Evolutionary conservation across 2,113 vertebrate genomes (phyloP).

Genomic region (Dasyprocta punctata): DNA sequence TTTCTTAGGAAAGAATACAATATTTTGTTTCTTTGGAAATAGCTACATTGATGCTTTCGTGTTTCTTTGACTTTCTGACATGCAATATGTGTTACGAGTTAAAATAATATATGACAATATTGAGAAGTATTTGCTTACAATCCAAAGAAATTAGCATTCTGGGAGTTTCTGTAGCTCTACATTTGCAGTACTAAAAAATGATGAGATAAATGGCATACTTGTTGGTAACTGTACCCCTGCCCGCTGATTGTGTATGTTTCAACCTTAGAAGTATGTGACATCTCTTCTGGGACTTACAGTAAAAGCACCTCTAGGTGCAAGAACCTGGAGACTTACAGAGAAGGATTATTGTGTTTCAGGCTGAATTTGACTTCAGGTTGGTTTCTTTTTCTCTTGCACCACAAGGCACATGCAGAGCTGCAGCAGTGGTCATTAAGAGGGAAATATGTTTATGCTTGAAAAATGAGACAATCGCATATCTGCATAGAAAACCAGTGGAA

Average conservation of each 20-base stretch:
- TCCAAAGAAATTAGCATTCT: not conserved
- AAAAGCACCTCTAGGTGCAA: not conserved
- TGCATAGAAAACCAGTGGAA: not conserved
- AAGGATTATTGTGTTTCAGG: not conserved
- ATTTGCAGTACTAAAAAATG: not conserved
- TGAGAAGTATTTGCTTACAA: not conserved
- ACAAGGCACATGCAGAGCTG: not conserved
- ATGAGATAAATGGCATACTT: not conserved
- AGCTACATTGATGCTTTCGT: not conserved
- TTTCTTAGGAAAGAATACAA: not conserved
- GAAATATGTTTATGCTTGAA: not conserved
- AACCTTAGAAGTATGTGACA: not conserved
- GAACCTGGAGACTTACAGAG: not conserved
- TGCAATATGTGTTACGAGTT: not conserved
- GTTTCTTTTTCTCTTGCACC: not conserved
- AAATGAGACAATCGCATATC: not conserved
- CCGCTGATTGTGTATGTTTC: not conserved
- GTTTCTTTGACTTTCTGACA: not conserved
- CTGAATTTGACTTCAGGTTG: not conserved
- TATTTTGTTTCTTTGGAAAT: slow-evolving; percentile 14
- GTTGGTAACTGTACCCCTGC: not conserved
- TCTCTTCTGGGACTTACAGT: not conserved
- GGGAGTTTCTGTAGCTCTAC: not conserved
- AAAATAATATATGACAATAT: not conserved
- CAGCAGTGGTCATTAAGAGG: not conserved